Evolutionary conservation across 2,797 vertebrate species (phyloP).

Genomic region (Coilia nasus): DNA sequence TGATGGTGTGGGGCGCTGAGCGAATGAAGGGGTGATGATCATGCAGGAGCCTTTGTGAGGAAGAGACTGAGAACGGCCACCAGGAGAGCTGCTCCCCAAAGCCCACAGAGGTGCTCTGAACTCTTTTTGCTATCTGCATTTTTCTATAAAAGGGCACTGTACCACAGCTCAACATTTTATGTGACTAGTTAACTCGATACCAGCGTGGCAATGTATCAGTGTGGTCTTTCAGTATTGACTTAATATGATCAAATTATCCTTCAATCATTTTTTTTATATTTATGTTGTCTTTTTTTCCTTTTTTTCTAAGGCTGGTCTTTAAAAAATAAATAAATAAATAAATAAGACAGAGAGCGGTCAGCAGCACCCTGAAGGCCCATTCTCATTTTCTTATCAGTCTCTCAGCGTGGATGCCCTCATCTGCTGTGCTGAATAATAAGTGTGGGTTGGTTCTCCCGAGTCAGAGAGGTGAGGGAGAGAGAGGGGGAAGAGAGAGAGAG

Average conservation of each 20-base stretch:
- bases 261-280: no score
- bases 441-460: background rate
- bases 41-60: background rate
- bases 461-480: background rate
- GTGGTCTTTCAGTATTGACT: no score
- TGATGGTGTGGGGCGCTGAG: background rate
- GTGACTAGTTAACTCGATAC: no score
- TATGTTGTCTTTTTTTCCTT: background rate
- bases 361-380: background rate
- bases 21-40: background rate
- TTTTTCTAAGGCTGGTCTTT: background rate
- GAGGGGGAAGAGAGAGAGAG: conserved; percentile 44
- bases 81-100: background rate
- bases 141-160: no score
- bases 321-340: no score
- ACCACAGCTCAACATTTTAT: no score
- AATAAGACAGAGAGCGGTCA: background rate
- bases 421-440: background rate
- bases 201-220: no score
- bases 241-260: no score
- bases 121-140: no score
- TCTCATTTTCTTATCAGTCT: background rate
- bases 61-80: background rate
- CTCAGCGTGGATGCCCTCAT: background rate
- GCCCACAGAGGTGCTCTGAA: background rate